These are phyloP conservation scores for Metaphire vulgaris DNA, from an alignment of 1,140 invertebrate species.

Conservation along the genomic window DNA sequence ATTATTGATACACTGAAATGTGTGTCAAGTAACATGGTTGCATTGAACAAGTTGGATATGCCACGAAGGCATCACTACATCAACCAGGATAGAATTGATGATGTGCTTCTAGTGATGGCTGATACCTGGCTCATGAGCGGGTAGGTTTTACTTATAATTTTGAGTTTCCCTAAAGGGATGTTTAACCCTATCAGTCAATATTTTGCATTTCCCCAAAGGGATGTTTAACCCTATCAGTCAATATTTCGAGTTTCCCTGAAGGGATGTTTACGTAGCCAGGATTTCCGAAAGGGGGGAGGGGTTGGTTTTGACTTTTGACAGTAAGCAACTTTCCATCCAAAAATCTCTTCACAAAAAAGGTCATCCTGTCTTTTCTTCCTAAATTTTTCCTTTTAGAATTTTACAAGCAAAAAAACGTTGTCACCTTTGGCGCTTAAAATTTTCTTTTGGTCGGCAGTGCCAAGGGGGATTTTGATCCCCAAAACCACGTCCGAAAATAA, in stretches of 20 bases:
- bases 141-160: constrained; percentile 30
- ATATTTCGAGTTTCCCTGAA: neutral
- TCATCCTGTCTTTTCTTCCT: no score
- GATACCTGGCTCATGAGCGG: constrained; percentile 37
- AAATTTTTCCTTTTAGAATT: no score
- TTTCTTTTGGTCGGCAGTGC: no score
- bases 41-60: constrained; percentile 37
- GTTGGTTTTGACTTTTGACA: neutral
- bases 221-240: neutral
- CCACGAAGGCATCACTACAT: constrained; percentile 42
- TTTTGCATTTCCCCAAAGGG: neutral
- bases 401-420: no score
- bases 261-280: neutral
- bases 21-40: constrained; percentile 34
- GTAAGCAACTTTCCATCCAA: no score
- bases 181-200: neutral
- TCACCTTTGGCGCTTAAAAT: no score
- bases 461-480: no score
- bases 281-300: neutral
- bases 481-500: no score
- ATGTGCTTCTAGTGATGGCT: constrained; percentile 36
- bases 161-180: neutral
- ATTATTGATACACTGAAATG: constrained; percentile 35
- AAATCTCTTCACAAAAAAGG: no score
- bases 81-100: constrained; percentile 42